phyloP scores from a whole-genome alignment of 2,797 vertebrate genomes.

The Danio choprae region DNA sequence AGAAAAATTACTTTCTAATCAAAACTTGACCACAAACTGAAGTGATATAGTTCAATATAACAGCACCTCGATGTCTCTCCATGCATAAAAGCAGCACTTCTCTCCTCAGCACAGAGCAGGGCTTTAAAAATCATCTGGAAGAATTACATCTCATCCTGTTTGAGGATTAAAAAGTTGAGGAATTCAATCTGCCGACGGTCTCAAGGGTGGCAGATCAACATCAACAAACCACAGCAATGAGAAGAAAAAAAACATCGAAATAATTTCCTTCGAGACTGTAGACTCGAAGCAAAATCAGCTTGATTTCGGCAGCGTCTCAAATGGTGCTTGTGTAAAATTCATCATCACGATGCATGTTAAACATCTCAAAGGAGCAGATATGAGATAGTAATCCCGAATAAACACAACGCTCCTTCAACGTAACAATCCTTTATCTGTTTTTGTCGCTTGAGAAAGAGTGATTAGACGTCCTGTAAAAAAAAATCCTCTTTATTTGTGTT shows the following conservation, averaged over 20 bases:
- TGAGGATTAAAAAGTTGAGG: slow-evolving; percentile 54
- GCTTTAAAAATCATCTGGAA: slow-evolving; percentile 49
- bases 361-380: slow-evolving; percentile 53
- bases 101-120: slow-evolving; percentile 7
- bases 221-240: slow-evolving; percentile 18
- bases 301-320: background rate
- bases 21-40: too few relatives aligned
- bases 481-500: background rate
- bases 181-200: slow-evolving; percentile 68
- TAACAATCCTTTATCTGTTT: background rate
- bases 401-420: background rate
- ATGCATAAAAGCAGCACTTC: background rate
- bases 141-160: slow-evolving; percentile 69
- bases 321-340: background rate
- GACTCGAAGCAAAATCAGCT: background rate
- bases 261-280: background rate
- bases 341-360: background rate
- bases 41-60: too few relatives aligned
- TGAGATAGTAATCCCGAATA: slow-evolving; percentile 54
- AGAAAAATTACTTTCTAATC: too few relatives aligned
- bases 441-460: background rate
- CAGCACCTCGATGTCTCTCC: too few relatives aligned
- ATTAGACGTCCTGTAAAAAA: background rate
- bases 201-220: slow-evolving; percentile 70
- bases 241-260: background rate